A percentile compares a stretch with the other conserved stretches of the same genome.
Conservation (phyloP, 2,113 vertebrate species). For the Melanotaenia duboulayi region DNA sequence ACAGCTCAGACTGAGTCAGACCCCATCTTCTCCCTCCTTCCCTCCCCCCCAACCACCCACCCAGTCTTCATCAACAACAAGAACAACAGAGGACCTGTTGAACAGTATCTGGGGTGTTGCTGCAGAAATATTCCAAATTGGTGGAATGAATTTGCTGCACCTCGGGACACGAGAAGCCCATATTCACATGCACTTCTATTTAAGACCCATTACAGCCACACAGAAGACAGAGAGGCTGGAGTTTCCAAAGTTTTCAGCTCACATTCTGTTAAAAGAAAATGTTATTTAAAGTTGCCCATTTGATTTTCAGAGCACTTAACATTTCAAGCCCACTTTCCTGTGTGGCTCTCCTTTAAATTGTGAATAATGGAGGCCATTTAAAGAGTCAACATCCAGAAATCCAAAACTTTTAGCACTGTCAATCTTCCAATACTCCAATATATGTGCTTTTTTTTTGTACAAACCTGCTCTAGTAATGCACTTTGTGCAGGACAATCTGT, state of each 20-base stretch:
- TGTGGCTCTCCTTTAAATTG: slow-evolving; percentile 64
- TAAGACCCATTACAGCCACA: slow-evolving; percentile 86
- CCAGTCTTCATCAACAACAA: slow-evolving; percentile 77
- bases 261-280: slow-evolving; percentile 27
- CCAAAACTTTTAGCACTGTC: slow-evolving; percentile 37
- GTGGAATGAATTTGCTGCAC: slow-evolving; percentile 83
- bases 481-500: slow-evolving; percentile 51
- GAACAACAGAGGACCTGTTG: slow-evolving; percentile 81
- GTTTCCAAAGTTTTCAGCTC: slow-evolving; percentile 16
- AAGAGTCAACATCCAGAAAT: slow-evolving; percentile 42
- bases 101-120: slow-evolving; percentile 77
- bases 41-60: slow-evolving; percentile 45
- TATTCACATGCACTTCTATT: slow-evolving; percentile 86
- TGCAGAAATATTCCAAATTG: slow-evolving; percentile 85
- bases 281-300: slow-evolving; percentile 47
- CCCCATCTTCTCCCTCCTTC: slow-evolving; percentile 51
- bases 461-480: slow-evolving; percentile 29
- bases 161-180: slow-evolving; percentile 84
- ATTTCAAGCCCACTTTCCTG: slow-evolving; percentile 63
- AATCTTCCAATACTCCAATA: slow-evolving; percentile 37
- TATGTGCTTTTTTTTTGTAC: slow-evolving; percentile 43
- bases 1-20: slow-evolving; percentile 82
- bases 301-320: slow-evolving; percentile 40
- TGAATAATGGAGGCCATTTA: slow-evolving; percentile 40
- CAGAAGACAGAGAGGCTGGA: slow-evolving; percentile 38